Evolutionary conservation across 2,113 vertebrate genomes (phyloP), one percentile per base, ranked within the genome.

Genomic region (Caranx ignobilis): DNA sequence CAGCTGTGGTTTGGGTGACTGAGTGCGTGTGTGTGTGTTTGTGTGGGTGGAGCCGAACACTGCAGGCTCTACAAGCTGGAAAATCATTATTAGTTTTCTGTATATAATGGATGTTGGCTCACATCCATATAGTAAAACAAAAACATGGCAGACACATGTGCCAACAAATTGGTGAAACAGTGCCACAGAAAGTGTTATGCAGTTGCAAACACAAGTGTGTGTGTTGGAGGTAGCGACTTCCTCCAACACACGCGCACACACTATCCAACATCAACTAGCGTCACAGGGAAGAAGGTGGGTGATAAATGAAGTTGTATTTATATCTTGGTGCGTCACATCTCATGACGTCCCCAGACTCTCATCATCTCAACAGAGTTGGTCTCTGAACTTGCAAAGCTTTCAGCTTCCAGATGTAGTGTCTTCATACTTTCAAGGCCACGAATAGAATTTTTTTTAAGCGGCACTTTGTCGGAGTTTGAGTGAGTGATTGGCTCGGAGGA

Each of bases 11-110:
- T 63, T 75, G 16, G 15, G 69, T 60, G 64, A 65, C 34, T 62
- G 54, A 18, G 12, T 71, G 57, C 4, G 12, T 66, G 37, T 67
- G 21, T 31, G 35, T 63, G 37, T 63, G 64, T 71, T 21, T 75
- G 79, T 61, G 72, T 81, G 59, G 21, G 72, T 35, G 71, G 79
- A 86, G 81, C 34, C 15, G 9, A 71, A 61, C 75, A 71, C 90
- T 81, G 79, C 87, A 77, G 83, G 81, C 85, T 78, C 35, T 76
- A 72, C 82, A 82, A 82, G 75, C 83, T 87, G 83, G 59, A 86
- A 83, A 85, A 81, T 83, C 71, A 81, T 91, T 81, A 87, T 70
- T 70, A 89, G 75, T 64, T 69, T 50, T 71, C 60, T 55, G 50
- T 82, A 52, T 71, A 72, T 79, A 78, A 88, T 74, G 59, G 57